Percentiles rank a stretch among this genome's conserved stretches.
phyloP scores from a whole-genome alignment of 2,888 invertebrate species.

The Molorchus minor region DNA sequence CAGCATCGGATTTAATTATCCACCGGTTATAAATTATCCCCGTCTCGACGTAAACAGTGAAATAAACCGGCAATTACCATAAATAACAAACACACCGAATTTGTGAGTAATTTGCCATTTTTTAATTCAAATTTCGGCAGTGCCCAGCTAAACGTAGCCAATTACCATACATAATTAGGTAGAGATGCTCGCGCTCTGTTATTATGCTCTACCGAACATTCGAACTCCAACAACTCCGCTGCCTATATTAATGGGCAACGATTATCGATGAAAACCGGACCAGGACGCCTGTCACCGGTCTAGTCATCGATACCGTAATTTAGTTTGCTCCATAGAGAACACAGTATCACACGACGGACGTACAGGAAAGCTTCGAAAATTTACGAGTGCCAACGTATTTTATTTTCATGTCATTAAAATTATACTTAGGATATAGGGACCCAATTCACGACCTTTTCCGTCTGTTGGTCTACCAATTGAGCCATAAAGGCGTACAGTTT shows the following conservation, averaged over 20 bases:
- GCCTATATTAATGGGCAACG: slow-evolving; percentile 45
- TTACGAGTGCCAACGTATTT: too few species aligned
- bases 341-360: too few species aligned
- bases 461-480: too few species aligned
- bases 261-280: slow-evolving; percentile 48
- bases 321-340: too few species aligned
- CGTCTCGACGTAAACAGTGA: slow-evolving; percentile 12
- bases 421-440: too few species aligned
- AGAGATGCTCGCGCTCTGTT: slow-evolving; percentile 34
- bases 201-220: slow-evolving; percentile 23
- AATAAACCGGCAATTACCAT: slow-evolving; percentile 31
- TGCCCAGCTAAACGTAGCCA: slow-evolving; percentile 41
- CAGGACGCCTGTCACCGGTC: slow-evolving; percentile 40
- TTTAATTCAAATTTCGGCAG: slow-evolving; percentile 42
- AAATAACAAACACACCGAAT: slow-evolving; percentile 38
- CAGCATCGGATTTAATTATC: slow-evolving; percentile 18
- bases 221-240: slow-evolving; percentile 16
- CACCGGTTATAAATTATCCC: slow-evolving; percentile 16
- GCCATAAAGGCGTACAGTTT: too few species aligned
- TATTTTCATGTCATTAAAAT: too few species aligned
- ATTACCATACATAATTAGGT: slow-evolving; percentile 48
- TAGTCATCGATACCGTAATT: slow-evolving; percentile 22
- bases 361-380: too few species aligned
- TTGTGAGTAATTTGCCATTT: slow-evolving; percentile 39
- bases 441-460: too few species aligned